Evolutionary conservation across 1,140 invertebrate species (phyloP).

Genomic region (Artemia franciscana): DNA sequence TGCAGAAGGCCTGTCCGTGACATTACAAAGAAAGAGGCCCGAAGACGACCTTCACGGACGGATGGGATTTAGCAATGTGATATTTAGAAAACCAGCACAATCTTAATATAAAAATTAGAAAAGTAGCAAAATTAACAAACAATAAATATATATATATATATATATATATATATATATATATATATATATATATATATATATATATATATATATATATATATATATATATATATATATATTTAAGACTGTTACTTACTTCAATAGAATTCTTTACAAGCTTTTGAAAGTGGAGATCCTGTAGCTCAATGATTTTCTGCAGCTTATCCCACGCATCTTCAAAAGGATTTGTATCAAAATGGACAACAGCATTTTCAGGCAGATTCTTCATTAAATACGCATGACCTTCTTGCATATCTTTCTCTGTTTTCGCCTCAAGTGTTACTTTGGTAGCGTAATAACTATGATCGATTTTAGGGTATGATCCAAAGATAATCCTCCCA

Average conservation of each 20-base stretch:
- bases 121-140: too few species aligned
- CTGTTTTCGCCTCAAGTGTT: slow-evolving; percentile 22
- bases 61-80: too few species aligned
- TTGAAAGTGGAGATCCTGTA: not conserved
- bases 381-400: slow-evolving; percentile 17
- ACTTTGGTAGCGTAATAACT: slow-evolving; percentile 22
- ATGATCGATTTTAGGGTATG: slow-evolving; percentile 34
- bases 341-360: slow-evolving; percentile 12
- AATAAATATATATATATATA: too few species aligned
- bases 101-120: too few species aligned
- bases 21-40: too few species aligned
- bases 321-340: slow-evolving; percentile 6
- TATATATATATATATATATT: too few species aligned
- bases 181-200: too few species aligned
- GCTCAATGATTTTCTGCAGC: not conserved
- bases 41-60: too few species aligned
- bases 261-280: not conserved
- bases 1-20: too few species aligned
- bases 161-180: too few species aligned
- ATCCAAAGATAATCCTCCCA: slow-evolving; percentile 32
- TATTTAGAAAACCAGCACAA: too few species aligned
- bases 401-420: slow-evolving; percentile 16
- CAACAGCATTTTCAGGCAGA: slow-evolving; percentile 12
- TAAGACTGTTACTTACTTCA: not conserved
- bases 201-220: too few species aligned